Evolutionary conservation across 2,888 invertebrate species (phyloP), one percentile per base, ranked within the genome.

Genomic region (Carpatolechia fugitivella): DNA sequence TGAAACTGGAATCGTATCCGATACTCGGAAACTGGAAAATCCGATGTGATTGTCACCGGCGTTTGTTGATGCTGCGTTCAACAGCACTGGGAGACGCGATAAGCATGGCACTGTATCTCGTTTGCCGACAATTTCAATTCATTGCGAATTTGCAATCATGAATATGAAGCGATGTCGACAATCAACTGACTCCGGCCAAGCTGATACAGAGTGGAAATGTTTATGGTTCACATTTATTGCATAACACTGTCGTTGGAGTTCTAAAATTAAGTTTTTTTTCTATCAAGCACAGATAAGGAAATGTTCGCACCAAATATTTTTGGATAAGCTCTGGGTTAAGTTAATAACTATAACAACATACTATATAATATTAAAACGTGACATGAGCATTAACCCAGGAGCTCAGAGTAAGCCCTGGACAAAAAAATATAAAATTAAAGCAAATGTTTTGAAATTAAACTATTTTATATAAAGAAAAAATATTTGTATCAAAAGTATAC

Each of bases 61-160:
- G 36, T 36, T 14, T 36, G 14, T 14, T 5, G 14, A 5, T 14
- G 14, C 36, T 36, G 13, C 36, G 6, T 14, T 1, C 40, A 40
- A 8, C 4, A 20, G 3, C 40, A 41, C 18, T 16, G 18, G 18
- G 10, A 3, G 18, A 41, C 40, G 18, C 40, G 40, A 41, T 41
- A 41, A 10, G 20, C 20, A 20, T 41, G 18, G 11, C 40, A 41
- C 10, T 41, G 40, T 11, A 16, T 20, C 40, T 16, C 36, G 18
- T 18, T 41, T 41, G 40, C 18, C 16, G 18, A 18, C 40, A 11
- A 41, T 38, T 38, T 14, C 38, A 14, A 38, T 41, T 41, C 40
- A 41, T 41, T 18, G 20, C 20, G 18, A 41, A 41, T 40, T 40
- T 40, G 40, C 40, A 41, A 41, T 18, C 40, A 41, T 41, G 40